Conservation (phyloP, 2,113 vertebrate species). For the Alexandromys fortis region DNA sequence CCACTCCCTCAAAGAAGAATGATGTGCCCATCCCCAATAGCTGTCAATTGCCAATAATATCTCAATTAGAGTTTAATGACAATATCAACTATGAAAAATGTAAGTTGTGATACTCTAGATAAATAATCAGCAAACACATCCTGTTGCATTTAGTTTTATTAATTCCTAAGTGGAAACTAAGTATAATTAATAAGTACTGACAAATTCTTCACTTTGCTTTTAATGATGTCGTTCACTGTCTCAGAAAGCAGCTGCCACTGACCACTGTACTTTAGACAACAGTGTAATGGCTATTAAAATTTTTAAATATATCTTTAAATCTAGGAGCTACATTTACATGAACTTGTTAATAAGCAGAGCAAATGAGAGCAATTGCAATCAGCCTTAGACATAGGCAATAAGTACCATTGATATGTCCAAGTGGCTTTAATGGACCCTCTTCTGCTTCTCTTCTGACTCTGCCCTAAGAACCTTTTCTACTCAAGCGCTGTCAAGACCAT, state of each 20-base stretch:
- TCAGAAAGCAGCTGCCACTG: not conserved
- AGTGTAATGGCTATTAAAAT: not conserved
- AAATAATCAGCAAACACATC: not conserved
- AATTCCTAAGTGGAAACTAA: conserved; percentile 7
- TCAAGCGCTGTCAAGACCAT: not conserved
- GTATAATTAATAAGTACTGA: not conserved
- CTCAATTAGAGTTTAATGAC: not conserved
- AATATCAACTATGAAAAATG: conserved; percentile 42
- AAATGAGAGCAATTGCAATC: not conserved
- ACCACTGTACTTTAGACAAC: not conserved
- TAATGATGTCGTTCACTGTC: not conserved
- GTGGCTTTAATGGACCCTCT: not conserved
- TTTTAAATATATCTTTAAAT: not conserved
- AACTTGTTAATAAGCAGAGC: not conserved
- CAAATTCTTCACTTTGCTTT: not conserved
- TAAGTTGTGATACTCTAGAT: not conserved
- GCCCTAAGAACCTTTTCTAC: not conserved
- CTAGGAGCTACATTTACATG: not conserved
- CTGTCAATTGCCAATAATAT: not conserved
- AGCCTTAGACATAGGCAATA: not conserved
- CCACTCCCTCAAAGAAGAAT: not conserved
- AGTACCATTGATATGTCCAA: not conserved
- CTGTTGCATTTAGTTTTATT: not conserved
- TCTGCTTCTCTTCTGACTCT: not conserved
- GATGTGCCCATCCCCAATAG: not conserved